Evolutionary conservation across 1,140 invertebrate genomes (phyloP).

Genomic region (Rhyzopertha dominica): DNA sequence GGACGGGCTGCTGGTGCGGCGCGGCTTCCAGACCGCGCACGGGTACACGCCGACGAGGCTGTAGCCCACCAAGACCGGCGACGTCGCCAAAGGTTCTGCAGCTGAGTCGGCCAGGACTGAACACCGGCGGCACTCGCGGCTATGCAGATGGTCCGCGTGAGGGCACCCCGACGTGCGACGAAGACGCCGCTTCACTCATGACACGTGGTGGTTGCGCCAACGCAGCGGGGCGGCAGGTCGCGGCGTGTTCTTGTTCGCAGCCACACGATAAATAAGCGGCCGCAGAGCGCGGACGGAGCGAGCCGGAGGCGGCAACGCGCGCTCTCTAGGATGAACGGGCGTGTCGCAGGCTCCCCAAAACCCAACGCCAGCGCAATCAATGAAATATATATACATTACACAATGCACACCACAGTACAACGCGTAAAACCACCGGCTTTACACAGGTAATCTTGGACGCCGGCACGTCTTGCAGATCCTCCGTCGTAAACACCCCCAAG

Average conservation of each 20-base stretch:
- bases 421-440: too few species aligned
- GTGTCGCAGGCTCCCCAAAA: conserved; percentile 42
- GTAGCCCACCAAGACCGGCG: conserved; percentile 48
- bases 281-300: conserved; percentile 40
- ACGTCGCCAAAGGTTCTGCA: conserved; percentile 45
- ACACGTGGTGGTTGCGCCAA: conserved; percentile 26
- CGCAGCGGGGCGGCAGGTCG: conserved; percentile 16
- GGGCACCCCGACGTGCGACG: too few species aligned
- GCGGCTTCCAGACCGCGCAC: conserved; percentile 50
- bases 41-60: conserved; percentile 53
- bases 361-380: conserved; percentile 45
- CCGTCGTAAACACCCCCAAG: neutral
- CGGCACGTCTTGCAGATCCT: too few species aligned
- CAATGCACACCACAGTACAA: conserved; percentile 30
- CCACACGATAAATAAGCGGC: conserved; percentile 46
- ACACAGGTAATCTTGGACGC: too few species aligned
- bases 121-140: conserved; percentile 17
- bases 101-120: conserved; percentile 19
- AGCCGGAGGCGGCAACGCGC: conserved; percentile 18
- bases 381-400: conserved; percentile 43
- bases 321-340: conserved; percentile 33
- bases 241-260: conserved; percentile 41
- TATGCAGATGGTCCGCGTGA: conserved; percentile 14
- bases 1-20: conserved; percentile 23
- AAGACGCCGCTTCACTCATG: conserved; percentile 38